Evolutionary conservation across 1,140 invertebrate genomes (phyloP).

Genomic region (Heliconius eleuchia): DNA sequence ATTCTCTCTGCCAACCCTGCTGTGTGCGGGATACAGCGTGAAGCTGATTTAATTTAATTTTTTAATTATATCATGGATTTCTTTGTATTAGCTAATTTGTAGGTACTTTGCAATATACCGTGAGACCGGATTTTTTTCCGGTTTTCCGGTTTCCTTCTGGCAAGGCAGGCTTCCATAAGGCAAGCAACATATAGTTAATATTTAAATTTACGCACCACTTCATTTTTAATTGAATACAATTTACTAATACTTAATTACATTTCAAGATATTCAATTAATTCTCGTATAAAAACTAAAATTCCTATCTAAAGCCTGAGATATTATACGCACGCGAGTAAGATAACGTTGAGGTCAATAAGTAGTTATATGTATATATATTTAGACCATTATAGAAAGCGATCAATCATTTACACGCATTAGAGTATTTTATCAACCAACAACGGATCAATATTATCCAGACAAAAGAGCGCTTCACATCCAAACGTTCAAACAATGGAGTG

Average conservation of each 20-base stretch:
- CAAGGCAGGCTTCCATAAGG: too few relatives aligned
- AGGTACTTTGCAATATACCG: background rate
- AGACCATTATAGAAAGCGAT: constrained; percentile 30
- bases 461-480: constrained; percentile 34
- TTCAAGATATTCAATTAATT: too few relatives aligned
- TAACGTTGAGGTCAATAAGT: background rate
- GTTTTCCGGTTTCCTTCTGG: background rate
- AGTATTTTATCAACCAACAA: constrained; percentile 37
- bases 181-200: background rate
- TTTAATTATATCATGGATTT: too few relatives aligned
- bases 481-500: constrained; percentile 29
- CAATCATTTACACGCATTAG: constrained; percentile 39
- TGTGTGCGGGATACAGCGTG: too few relatives aligned
- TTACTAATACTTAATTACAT: too few relatives aligned
- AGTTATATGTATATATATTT: constrained; percentile 2
- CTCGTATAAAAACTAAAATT: too few relatives aligned
- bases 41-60: too few relatives aligned
- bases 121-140: background rate
- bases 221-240: too few relatives aligned
- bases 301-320: too few relatives aligned
- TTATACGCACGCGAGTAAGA: background rate
- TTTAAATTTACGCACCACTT: background rate
- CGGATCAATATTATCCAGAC: constrained; percentile 32
- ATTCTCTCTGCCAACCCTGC: too few relatives aligned
- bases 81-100: too few relatives aligned